A percentile compares a stretch with the other conserved stretches of the same genome.
Evolutionary conservation across 92 coral and sea anemone genomes (phyloP).

Genomic region (Meandrina meandrites): DNA sequence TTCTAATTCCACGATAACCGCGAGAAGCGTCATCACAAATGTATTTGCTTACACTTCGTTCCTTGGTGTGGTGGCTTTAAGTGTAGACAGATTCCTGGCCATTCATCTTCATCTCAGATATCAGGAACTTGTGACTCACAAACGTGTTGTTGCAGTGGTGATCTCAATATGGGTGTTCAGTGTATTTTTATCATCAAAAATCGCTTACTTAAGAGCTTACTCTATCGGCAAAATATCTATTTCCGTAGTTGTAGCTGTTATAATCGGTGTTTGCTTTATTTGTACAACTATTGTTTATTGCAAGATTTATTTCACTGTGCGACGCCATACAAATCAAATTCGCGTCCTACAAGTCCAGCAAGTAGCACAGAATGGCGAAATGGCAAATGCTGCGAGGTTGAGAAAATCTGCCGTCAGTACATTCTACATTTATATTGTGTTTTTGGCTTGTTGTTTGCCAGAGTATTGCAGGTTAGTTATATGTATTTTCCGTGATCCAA

Average conservation of each 20-base stretch:
- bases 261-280: not conserved
- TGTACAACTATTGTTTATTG: not conserved
- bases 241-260: not conserved
- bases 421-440: too few relatives aligned
- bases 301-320: not conserved
- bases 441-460: too few relatives aligned
- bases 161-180: conserved; percentile 17
- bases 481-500: too few relatives aligned
- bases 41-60: not conserved
- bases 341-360: too few relatives aligned
- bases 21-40: too few relatives aligned
- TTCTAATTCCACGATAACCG: not conserved
- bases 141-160: conserved; percentile 1
- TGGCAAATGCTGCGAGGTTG: too few relatives aligned
- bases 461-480: too few relatives aligned
- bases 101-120: conserved; percentile 18
- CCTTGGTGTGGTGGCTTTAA: not conserved
- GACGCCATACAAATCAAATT: not conserved
- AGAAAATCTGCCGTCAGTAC: too few relatives aligned
- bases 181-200: not conserved
- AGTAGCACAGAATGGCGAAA: too few relatives aligned
- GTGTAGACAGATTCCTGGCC: not conserved
- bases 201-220: too few relatives aligned
- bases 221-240: not conserved
- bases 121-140: not conserved